Evolutionary conservation across 2,797 vertebrate genomes (phyloP).

Genomic region (Caiman crocodilus): DNA sequence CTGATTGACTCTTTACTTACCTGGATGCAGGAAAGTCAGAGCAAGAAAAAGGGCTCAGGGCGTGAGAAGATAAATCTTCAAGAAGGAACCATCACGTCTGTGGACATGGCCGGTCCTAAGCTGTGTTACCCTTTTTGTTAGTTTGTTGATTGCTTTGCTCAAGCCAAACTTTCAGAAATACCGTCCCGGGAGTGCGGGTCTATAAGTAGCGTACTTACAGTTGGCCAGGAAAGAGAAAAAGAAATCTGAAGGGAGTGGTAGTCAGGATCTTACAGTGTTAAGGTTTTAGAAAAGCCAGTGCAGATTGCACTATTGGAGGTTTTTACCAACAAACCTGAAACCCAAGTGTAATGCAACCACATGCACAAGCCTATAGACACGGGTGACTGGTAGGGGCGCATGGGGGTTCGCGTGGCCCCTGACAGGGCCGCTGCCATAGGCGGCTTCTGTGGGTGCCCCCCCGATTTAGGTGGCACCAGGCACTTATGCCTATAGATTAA

Average conservation of each 20-base stretch:
- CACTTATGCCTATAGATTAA: too few species aligned
- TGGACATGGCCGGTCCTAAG: neutral
- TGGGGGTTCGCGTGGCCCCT: too few species aligned
- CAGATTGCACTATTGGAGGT: neutral
- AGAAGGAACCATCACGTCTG: neutral
- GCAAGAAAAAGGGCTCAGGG: neutral
- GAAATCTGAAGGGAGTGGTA: neutral
- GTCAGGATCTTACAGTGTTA: neutral
- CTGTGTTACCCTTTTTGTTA: neutral
- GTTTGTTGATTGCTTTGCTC: neutral
- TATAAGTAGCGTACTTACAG: neutral
- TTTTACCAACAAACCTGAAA: neutral
- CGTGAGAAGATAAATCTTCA: neutral
- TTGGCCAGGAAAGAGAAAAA: neutral
- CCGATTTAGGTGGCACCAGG: too few species aligned
- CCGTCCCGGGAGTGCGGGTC: neutral
- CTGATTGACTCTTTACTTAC: neutral
- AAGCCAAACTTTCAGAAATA: neutral
- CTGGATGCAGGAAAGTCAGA: neutral
- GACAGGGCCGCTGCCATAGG: too few species aligned
- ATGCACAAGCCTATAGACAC: neutral
- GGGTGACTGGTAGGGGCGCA: too few species aligned
- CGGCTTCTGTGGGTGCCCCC: too few species aligned
- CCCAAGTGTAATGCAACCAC: neutral
- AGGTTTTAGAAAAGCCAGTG: neutral